These are phyloP conservation scores for Dysmachus trigonus DNA, from an alignment of 2,888 invertebrate species.

Conservation along the genomic window DNA sequence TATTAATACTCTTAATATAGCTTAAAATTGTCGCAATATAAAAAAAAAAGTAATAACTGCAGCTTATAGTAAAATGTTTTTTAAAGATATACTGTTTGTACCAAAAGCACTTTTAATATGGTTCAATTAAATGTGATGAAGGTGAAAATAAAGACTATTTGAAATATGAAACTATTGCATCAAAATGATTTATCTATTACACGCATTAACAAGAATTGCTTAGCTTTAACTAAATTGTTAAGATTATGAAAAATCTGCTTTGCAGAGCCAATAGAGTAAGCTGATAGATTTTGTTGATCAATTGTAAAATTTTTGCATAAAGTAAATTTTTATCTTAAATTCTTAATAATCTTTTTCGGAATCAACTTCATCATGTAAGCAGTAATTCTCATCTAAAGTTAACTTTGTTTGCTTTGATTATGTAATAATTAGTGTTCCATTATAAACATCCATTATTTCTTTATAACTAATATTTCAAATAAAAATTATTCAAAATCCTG, in stretches of 20 bases:
- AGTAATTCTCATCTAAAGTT: neutral
- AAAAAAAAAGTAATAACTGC: too few relatives aligned
- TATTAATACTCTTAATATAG: neutral
- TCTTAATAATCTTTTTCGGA: too few relatives aligned
- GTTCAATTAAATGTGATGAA: neutral
- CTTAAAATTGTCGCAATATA: neutral
- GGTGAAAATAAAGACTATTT: neutral
- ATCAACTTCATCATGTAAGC: neutral
- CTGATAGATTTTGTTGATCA: too few relatives aligned
- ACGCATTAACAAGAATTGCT: neutral
- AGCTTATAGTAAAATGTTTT: neutral
- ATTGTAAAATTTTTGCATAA: neutral
- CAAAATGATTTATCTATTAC: neutral
- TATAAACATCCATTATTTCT: neutral
- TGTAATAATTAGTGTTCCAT: too few relatives aligned
- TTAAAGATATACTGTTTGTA: neutral
- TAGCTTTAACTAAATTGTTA: neutral
- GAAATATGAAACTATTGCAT: neutral
- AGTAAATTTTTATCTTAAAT: neutral
- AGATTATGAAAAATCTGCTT: neutral
- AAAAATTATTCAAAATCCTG: neutral
- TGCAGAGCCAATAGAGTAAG: neutral
- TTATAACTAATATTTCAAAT: neutral
- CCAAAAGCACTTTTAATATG: neutral
- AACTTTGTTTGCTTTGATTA: too few relatives aligned